Evolutionary conservation across 1,140 invertebrate genomes (phyloP).

Genomic region (Geopemphigus sp.): DNA sequence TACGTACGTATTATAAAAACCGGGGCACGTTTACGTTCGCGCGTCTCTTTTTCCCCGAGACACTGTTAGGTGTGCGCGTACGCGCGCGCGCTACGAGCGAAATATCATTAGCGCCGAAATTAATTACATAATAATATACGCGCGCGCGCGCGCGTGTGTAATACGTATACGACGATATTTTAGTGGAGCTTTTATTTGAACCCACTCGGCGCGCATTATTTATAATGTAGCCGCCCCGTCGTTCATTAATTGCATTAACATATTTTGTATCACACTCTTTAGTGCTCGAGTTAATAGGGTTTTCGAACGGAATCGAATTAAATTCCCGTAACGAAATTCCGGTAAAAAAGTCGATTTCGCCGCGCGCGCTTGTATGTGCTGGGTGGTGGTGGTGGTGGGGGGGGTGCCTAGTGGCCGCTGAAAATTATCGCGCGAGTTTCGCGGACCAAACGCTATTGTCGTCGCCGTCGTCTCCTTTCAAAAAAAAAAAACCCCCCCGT

Average conservation of each 20-base stretch:
- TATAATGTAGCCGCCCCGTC: neutral
- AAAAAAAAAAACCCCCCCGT: no score
- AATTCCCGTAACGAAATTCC: constrained; percentile 1
- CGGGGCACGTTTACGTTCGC: neutral
- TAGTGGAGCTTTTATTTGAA: neutral
- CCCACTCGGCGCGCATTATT: neutral
- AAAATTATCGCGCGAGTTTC: neutral
- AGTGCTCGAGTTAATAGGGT: constrained; percentile 14
- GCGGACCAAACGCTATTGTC: no score
- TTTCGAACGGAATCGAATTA: constrained; percentile 9
- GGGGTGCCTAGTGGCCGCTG: neutral
- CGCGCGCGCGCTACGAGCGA: no score
- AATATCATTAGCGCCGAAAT: no score
- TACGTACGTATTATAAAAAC: neutral
- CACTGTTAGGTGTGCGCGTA: no score
- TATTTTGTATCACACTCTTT: constrained; percentile 24
- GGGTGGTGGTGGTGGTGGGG: no score
- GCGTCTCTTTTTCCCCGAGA: neutral
- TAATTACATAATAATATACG: no score
- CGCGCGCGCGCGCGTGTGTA: no score
- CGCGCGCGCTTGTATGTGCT: no score
- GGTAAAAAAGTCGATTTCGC: constrained; percentile 16
- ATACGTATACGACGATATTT: neutral
- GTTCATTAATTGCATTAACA: constrained; percentile 33
- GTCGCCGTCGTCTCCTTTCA: no score